Conservation (phyloP, 2,888 invertebrate species). For the Spisula subtruncata region DNA sequence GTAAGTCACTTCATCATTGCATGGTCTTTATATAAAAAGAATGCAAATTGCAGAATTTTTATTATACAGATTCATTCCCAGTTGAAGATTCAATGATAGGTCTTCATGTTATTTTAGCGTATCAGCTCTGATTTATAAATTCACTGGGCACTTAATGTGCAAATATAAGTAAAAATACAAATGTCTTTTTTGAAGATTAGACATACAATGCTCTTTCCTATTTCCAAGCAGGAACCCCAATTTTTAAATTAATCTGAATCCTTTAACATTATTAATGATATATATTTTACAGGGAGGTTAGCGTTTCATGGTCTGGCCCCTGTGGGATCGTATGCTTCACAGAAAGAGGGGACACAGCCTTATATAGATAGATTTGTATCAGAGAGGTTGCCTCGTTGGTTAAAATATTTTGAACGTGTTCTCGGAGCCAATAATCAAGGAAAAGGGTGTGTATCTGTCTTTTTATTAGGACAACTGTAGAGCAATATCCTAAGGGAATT, state of each 20-base stretch:
- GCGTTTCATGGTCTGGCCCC: constrained; percentile 80
- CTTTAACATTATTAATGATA: neutral
- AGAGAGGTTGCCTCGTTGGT: constrained; percentile 77
- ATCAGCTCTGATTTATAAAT: no score
- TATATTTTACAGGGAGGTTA: constrained; percentile 75
- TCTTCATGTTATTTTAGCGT: no score
- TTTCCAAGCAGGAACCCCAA: neutral
- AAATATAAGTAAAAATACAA: no score
- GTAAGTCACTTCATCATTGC: no score
- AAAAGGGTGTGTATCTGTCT: constrained; percentile 73
- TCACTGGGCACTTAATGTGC: no score
- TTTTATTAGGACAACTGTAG: neutral
- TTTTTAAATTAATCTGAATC: neutral
- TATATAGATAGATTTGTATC: constrained; percentile 79
- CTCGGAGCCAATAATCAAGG: constrained; percentile 79
- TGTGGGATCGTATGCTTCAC: constrained; percentile 75
- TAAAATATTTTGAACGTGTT: constrained; percentile 78
- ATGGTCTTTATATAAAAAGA: neutral
- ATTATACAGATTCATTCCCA: neutral
- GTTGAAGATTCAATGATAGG: no score
- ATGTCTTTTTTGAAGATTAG: neutral
- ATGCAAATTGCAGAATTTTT: neutral
- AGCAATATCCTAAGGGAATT: no score
- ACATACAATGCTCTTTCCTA: neutral
- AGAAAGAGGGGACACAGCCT: constrained; percentile 81